Conservation (phyloP, 2,113 vertebrate species). For the Odobenus rosmarus region DNA sequence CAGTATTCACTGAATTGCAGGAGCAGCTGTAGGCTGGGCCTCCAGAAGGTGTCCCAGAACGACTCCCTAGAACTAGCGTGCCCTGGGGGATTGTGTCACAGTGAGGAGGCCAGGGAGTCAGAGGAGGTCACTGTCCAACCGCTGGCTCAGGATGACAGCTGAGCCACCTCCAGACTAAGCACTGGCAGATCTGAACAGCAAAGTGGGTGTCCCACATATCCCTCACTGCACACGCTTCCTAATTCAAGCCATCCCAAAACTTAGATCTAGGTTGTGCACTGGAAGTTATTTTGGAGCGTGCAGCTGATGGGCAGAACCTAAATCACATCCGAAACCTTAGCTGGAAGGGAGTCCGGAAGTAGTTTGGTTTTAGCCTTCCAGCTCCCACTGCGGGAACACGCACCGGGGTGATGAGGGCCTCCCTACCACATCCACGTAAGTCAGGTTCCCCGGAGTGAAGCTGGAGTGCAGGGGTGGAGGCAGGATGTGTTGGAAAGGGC, state of each 20-base stretch:
- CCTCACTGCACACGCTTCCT: not conserved
- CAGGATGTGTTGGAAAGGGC: not conserved
- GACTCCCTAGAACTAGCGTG: not conserved
- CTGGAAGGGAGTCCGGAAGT: not conserved
- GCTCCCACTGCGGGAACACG: not conserved
- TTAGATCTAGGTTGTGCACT: not conserved
- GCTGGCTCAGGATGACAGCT: not conserved
- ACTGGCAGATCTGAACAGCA: not conserved
- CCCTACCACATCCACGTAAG: fast-evolving
- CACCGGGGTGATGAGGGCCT: not conserved
- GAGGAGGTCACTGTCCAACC: not conserved
- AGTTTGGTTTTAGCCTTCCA: not conserved
- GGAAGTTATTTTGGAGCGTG: not conserved
- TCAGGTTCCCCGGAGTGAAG: fast-evolving
- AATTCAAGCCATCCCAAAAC: not conserved
- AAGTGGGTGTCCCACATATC: not conserved
- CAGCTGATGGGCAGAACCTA: not conserved
- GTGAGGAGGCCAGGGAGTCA: not conserved
- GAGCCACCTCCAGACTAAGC: not conserved
- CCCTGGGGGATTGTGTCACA: not conserved
- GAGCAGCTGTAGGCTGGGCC: not conserved
- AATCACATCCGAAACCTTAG: not conserved
- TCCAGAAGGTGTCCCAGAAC: not conserved
- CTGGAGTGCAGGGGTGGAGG: fast-evolving
- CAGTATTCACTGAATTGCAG: not conserved